Base-by-base conservation (phyloP, 2,113 vertebrate genomes). In the Nothoprocta pentlandii region DNA sequence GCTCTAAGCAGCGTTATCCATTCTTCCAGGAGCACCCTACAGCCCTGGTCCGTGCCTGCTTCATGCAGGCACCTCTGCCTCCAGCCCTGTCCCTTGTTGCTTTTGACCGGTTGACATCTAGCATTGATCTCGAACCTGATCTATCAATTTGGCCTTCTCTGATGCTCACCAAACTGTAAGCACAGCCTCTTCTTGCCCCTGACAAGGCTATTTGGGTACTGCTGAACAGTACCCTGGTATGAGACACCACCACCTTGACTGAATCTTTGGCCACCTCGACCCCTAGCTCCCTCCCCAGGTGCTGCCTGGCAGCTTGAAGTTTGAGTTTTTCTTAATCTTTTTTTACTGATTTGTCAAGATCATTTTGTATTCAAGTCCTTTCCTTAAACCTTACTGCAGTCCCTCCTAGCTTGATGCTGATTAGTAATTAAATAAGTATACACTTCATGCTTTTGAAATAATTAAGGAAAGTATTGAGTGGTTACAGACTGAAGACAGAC, bases 391-490 rank as follows among this genome's bases (percentile, higher is more conserved):
- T 87, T 87, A 90, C 4, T 76, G 62, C 77, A 89, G 39, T 25
- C 44, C 86, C 77, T 94, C 80, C 77, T 94, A 83, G 78, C 83
- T 94, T 87, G 86, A 86, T 94, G 86, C 94, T 96, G 96, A 96
- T 96, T 96, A 96, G 95, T 95, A 96, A 96, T 96, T 96, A 96
- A 96, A 96, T 95, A 96, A 96, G 95, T 96, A 94, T 93, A 96
- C 80, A 94, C 95, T 96, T 93, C 94, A 96, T 79, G 86, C 89
- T 96, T 95, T 94, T 85, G 89, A 96, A 94, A 93, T 96, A 96
- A 96, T 96, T 96, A 93, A 85, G 62, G 92, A 70, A 96, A 95
- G 73, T 93, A 96, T 93, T 19, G 84, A 96, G 94, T 94, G 84
- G 91, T 87, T 62, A 62, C 80, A 96, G 70, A 79, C 86, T 93